A percentile compares a stretch with the other conserved stretches of the same genome.
phyloP scores from a whole-genome alignment of 1,140 invertebrate genomes.

The Papilio dardanus region DNA sequence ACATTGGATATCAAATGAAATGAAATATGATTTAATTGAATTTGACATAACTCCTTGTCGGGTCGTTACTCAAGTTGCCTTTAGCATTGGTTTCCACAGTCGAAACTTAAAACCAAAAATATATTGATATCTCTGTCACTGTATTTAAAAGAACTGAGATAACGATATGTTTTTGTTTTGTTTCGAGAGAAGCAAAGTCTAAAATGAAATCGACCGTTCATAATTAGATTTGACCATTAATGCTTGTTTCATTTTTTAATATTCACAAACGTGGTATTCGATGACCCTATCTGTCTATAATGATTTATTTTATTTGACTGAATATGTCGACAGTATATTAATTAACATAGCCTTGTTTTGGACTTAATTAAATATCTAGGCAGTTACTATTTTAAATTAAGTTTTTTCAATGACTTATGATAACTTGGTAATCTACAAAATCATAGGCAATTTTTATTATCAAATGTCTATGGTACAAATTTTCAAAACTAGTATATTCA shows the following conservation, averaged over 20 bases:
- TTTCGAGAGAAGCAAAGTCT: not conserved
- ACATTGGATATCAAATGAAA: slow-evolving; percentile 8
- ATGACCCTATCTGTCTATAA: not conserved
- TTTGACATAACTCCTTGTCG: slow-evolving; percentile 20
- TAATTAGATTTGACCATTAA: slow-evolving; percentile 35
- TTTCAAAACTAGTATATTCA: no score
- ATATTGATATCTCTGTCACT: not conserved
- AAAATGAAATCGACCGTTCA: slow-evolving; percentile 11
- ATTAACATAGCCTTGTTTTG: not conserved
- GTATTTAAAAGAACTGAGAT: not conserved
- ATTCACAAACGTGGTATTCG: slow-evolving; percentile 10
- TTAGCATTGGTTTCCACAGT: not conserved
- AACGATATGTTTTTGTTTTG: not conserved
- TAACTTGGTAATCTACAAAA: no score
- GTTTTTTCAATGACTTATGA: not conserved
- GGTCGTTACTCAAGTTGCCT: slow-evolving; percentile 6
- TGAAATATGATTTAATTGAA: slow-evolving; percentile 14
- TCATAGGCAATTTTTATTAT: no score
- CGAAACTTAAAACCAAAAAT: not conserved
- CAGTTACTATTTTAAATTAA: not conserved
- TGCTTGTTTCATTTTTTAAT: slow-evolving; percentile 29
- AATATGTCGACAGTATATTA: not conserved
- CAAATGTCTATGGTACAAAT: no score
- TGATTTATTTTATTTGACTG: not conserved
- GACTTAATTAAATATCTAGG: not conserved